phyloP scores from a whole-genome alignment of 2,888 invertebrate genomes.

The Electrophaes corylata region DNA sequence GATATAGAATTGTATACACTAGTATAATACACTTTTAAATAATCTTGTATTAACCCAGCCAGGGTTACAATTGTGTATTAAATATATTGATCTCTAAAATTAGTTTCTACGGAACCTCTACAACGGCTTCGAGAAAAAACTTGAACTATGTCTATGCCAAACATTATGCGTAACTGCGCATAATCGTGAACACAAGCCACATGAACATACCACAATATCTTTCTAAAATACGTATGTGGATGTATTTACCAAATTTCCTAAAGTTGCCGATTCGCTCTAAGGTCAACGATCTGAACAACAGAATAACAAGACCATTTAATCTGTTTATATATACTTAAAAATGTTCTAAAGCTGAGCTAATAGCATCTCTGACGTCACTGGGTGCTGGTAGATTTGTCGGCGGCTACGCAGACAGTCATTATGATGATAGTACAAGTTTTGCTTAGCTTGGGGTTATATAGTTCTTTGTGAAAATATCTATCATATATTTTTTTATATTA shows the following conservation, averaged over 20 bases:
- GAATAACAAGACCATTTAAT: slow-evolving; percentile 12
- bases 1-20: no score
- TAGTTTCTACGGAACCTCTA: background rate
- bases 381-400: no score
- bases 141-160: background rate
- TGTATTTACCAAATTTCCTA: slow-evolving; percentile 12
- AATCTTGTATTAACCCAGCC: no score
- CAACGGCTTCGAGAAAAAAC: background rate
- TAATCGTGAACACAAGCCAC: background rate
- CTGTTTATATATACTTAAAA: slow-evolving; percentile 1
- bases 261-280: slow-evolving; percentile 1
- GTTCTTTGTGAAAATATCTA: no score
- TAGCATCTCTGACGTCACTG: background rate
- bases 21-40: no score
- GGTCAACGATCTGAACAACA: slow-evolving; percentile 13
- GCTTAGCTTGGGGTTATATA: no score
- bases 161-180: background rate
- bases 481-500: no score
- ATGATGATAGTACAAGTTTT: no score
- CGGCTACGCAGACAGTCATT: no score
- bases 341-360: background rate
- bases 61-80: background rate
- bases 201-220: no score
- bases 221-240: background rate
- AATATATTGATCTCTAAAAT: background rate